These are phyloP conservation scores for Limnephilus auricula DNA, from an alignment of 2,888 invertebrate species.

Conservation along the genomic window DNA sequence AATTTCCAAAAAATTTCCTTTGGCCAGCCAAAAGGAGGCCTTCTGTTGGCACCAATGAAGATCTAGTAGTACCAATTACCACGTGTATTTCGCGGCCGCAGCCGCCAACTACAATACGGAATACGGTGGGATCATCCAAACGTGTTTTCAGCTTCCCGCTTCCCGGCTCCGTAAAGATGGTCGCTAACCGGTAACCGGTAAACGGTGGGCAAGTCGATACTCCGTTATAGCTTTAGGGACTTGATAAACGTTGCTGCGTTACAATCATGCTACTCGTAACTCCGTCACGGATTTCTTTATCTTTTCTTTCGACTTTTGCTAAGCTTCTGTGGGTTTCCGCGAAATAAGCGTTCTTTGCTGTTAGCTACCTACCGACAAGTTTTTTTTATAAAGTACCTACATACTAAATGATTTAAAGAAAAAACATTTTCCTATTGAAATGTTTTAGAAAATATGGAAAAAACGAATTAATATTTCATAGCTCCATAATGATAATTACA, in stretches of 20 bases:
- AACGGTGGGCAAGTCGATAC: conserved; percentile 48
- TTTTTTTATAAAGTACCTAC: neutral
- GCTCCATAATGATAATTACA: neutral
- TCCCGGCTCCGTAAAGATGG: conserved; percentile 48
- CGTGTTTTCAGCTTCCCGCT: conserved; percentile 38
- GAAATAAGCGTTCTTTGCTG: neutral
- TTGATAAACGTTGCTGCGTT: conserved; percentile 42
- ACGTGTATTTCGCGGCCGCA: neutral
- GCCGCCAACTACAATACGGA: conserved; percentile 7
- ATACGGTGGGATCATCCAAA: conserved; percentile 40
- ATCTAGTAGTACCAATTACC: neutral
- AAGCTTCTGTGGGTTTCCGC: neutral
- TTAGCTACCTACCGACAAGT: neutral
- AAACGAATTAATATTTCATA: neutral
- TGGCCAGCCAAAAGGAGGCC: neutral
- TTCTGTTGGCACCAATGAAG: neutral
- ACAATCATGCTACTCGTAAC: conserved; percentile 19
- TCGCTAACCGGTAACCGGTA: conserved; percentile 49
- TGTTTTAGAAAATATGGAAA: too few species aligned
- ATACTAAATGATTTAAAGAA: neutral
- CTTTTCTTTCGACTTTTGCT: neutral
- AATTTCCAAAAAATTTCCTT: neutral
- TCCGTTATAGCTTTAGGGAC: conserved; percentile 61
- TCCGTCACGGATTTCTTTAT: neutral
- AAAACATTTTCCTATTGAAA: too few species aligned